Conservation (phyloP, 1,140 invertebrate species). For the Orius insidiosus region DNA sequence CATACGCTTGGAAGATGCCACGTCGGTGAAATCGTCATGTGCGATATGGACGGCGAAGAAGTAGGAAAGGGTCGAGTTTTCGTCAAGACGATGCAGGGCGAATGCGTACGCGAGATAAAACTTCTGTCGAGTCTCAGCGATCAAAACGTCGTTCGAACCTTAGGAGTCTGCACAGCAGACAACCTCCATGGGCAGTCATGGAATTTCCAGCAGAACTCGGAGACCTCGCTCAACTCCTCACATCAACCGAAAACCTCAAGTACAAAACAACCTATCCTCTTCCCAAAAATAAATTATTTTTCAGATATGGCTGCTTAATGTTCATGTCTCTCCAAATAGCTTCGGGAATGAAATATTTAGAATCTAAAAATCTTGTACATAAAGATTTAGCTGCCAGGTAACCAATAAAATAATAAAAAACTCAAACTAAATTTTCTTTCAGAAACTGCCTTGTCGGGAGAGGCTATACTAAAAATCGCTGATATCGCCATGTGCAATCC, state of each 20-base stretch:
- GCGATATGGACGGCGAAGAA: constrained; percentile 19
- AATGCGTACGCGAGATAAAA: constrained; percentile 43
- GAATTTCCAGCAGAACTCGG: constrained; percentile 61
- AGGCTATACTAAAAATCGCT: constrained; percentile 60
- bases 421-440: too few species aligned
- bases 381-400: constrained; percentile 57
- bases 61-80: constrained; percentile 23
- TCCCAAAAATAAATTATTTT: too few species aligned
- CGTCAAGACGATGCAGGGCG: constrained; percentile 23
- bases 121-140: constrained; percentile 55
- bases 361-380: constrained; percentile 52
- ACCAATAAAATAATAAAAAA: too few species aligned
- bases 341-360: constrained; percentile 58
- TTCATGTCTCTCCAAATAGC: constrained; percentile 54
- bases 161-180: constrained; percentile 46
- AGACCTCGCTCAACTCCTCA: constrained; percentile 58
- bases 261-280: constrained; percentile 12
- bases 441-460: constrained; percentile 74
- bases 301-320: constrained; percentile 44
- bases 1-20: constrained; percentile 54
- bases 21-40: constrained; percentile 45
- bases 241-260: constrained; percentile 18
- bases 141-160: constrained; percentile 51
- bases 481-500: constrained; percentile 33
- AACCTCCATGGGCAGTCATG: constrained; percentile 51